Conservation (phyloP, 2,113 vertebrate genomes). For the Corythoichthys intestinalis region DNA sequence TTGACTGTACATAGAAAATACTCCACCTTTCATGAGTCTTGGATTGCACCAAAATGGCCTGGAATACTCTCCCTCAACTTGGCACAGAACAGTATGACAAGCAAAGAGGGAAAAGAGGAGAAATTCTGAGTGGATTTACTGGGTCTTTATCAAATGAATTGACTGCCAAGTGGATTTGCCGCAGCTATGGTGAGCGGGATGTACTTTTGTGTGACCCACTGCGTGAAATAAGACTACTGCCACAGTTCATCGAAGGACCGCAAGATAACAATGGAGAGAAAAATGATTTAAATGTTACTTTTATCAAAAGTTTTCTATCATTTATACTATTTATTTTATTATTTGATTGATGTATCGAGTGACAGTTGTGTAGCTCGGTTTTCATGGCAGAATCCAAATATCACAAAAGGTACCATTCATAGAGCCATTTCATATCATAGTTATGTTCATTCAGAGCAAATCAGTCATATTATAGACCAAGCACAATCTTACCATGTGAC, state of each 20-base stretch:
- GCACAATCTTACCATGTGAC: background rate
- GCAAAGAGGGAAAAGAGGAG: slow-evolving; percentile 16
- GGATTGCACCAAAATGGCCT: slow-evolving; percentile 30
- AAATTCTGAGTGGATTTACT: slow-evolving; percentile 48
- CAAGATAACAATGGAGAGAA: slow-evolving; percentile 37
- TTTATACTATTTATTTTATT: slow-evolving; percentile 67
- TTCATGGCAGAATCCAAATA: slow-evolving; percentile 5
- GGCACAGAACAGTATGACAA: slow-evolving; percentile 19
- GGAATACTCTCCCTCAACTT: slow-evolving; percentile 41
- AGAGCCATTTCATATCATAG: slow-evolving; percentile 10
- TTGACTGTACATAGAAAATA: slow-evolving; percentile 44
- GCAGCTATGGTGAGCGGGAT: slow-evolving; percentile 35
- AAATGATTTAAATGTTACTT: slow-evolving; percentile 44
- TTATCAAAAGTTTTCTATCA: slow-evolving; percentile 59
- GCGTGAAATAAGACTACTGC: slow-evolving; percentile 52
- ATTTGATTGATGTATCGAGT: slow-evolving; percentile 37
- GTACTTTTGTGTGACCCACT: slow-evolving; percentile 47
- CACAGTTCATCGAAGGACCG: slow-evolving; percentile 39
- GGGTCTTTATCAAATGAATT: slow-evolving; percentile 40
- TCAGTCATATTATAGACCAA: slow-evolving; percentile 6
- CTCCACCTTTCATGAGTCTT: slow-evolving; percentile 19
- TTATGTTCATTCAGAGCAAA: slow-evolving; percentile 2
- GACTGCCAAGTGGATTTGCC: slow-evolving; percentile 53
- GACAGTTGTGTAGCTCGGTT: slow-evolving; percentile 25
- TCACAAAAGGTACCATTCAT: background rate